Base-by-base conservation (phyloP, 92 coral and sea anemone species). In the Muricea muricata region DNA sequence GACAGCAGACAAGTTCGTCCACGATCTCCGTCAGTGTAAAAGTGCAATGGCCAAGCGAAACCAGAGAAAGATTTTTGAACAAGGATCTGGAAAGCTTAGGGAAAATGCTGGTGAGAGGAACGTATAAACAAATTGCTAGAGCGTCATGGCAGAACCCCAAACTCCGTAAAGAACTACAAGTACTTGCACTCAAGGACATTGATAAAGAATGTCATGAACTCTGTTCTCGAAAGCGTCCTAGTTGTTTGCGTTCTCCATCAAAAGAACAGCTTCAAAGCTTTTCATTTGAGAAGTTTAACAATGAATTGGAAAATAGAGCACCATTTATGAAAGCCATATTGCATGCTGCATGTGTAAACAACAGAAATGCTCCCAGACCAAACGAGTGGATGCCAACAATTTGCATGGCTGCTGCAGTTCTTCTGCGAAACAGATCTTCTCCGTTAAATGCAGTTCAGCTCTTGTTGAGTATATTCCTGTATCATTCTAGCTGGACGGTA, bases 361-460 rank as follows among this genome's bases (percentile, higher is more conserved):
- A 67, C 6, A 67, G 74, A 32, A 67, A 67, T 32, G 39, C 74
- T 20, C 1, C 3, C 2, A 67, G 15, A 67, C 74, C 74, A 67
- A 24, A 35, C n/a, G 78, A 72, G n/a, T 72, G 78, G 78, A 41
- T 72, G 32, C 78, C 78, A 72, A 72, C 78, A 8, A 41, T 72
- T 25, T 55, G 78, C 5, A 72, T 72, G 78, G 78, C 56, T 21
- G 78, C 78, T 72, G 78, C 78, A 37, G 78, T 72, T 72, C 78
- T 72, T 17, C 56, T 72, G n/a, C 6, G 78, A 72, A 41, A 41
- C 18, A 35, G 78, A 26, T 72, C 47, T 1, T 67, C 74, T 28
- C 39, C 42, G 29, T 32, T 67, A 18, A 67, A 67, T 67, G 74
- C 78, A 35, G n/a, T n/a, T n/a, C n/a, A n/a, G n/a, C n/a, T n/a